A percentile compares a stretch with the other conserved stretches of the same genome.
Evolutionary conservation across 2,113 vertebrate species (phyloP).

Genomic region (Microcebus griseorufus): DNA sequence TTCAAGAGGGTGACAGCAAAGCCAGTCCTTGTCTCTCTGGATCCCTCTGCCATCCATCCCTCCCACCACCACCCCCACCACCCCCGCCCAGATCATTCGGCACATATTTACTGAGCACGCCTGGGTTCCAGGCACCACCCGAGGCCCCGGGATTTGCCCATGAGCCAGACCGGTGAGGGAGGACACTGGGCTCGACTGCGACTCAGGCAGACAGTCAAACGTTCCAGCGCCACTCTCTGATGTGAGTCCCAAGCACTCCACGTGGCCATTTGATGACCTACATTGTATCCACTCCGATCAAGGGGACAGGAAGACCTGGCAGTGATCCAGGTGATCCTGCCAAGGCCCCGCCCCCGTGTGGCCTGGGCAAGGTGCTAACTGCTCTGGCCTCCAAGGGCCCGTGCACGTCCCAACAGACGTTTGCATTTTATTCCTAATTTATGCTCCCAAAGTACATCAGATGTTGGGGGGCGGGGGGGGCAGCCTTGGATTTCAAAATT

Average conservation of each 20-base stretch:
- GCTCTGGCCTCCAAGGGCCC: neutral
- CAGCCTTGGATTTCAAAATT: neutral
- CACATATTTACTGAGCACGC: neutral
- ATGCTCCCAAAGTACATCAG: neutral
- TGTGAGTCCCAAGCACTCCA: accelerated
- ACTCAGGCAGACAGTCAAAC: accelerated
- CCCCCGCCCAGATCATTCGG: neutral
- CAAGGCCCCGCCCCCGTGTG: neutral
- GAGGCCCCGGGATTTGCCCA: neutral
- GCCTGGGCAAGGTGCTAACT: neutral
- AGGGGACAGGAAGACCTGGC: neutral
- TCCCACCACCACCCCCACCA: too few relatives aligned
- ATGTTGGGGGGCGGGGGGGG: too few relatives aligned
- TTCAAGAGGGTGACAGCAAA: neutral
- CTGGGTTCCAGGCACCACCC: accelerated
- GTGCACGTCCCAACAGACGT: neutral
- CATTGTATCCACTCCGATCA: neutral
- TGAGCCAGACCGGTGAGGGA: neutral
- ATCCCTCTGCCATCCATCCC: neutral
- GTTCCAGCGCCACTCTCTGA: neutral
- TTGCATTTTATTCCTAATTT: neutral
- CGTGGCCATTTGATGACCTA: neutral
- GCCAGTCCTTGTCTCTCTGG: neutral
- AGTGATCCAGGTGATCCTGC: neutral
- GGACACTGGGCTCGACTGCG: accelerated